Percentiles rank a stretch among this genome's conserved stretches.
Evolutionary conservation across 2,888 invertebrate genomes (phyloP).

Genomic region (Allolobophora icterica): DNA sequence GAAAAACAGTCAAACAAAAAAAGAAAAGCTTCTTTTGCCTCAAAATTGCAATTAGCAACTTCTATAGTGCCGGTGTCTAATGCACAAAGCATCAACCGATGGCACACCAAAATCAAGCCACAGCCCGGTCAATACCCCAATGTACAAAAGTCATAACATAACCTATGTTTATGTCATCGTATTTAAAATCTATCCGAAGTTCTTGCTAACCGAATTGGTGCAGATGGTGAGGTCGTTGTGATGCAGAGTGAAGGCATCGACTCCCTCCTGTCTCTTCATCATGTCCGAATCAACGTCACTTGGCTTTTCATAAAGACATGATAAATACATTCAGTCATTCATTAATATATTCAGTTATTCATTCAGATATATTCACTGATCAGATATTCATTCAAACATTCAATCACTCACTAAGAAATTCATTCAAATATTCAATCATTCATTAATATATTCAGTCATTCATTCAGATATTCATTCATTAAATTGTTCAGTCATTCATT

Average conservation of each 20-base stretch:
- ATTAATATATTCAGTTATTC: too few relatives aligned
- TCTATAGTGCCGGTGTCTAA: too few relatives aligned
- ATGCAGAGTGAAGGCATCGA: conserved; percentile 95
- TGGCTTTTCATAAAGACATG: conserved; percentile 53
- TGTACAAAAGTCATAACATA: too few relatives aligned
- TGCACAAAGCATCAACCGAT: too few relatives aligned
- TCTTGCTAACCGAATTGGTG: conserved; percentile 80
- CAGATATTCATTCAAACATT: too few relatives aligned
- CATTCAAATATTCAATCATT: background rate
- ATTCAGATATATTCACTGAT: background rate
- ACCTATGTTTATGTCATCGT: background rate
- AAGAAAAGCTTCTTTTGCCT: too few relatives aligned
- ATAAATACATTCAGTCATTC: background rate
- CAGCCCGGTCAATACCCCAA: too few relatives aligned
- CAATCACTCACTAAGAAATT: background rate
- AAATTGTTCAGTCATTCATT: too few relatives aligned
- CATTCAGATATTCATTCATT: conserved; percentile 21
- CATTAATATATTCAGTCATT: background rate
- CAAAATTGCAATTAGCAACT: too few relatives aligned
- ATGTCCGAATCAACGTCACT: conserved; percentile 70
- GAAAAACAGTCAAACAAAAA: too few relatives aligned
- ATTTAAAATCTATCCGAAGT: background rate
- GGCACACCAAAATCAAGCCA: too few relatives aligned
- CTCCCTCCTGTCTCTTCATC: conserved; percentile 79
- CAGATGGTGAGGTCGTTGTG: conserved; percentile 98